Conservation (phyloP, 2,888 invertebrate species). For the Subacronicta megacephala region DNA sequence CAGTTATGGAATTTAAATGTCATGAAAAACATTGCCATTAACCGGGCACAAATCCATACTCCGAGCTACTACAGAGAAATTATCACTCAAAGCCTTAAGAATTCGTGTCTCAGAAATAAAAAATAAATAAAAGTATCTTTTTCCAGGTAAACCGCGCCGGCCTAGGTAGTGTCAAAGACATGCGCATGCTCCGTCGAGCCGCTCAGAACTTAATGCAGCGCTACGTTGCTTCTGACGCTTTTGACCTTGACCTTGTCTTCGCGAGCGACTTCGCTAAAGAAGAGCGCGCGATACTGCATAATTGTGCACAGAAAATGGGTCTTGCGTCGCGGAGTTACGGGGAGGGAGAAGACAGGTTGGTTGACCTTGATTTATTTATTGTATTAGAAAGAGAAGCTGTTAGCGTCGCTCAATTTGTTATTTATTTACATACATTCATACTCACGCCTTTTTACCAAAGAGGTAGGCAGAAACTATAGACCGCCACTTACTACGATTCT, state of each 20-base stretch:
- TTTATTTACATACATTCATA: too few relatives aligned
- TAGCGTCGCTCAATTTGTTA: too few relatives aligned
- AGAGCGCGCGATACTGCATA: slow-evolving; percentile 90
- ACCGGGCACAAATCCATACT: too few relatives aligned
- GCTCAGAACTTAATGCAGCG: slow-evolving; percentile 73
- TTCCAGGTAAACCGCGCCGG: slow-evolving; percentile 80
- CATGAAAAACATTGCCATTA: too few relatives aligned
- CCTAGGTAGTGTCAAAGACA: slow-evolving; percentile 70
- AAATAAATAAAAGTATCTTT: too few relatives aligned
- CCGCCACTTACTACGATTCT: too few relatives aligned
- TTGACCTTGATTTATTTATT: neutral
- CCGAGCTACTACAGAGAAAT: too few relatives aligned
- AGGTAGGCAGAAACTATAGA: too few relatives aligned
- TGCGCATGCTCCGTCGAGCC: slow-evolving; percentile 64
- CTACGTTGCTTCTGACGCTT: slow-evolving; percentile 73
- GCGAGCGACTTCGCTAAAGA: slow-evolving; percentile 90
- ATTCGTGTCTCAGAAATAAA: too few relatives aligned
- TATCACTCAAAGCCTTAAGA: too few relatives aligned
- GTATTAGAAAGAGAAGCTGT: neutral
- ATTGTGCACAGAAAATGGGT: slow-evolving; percentile 81
- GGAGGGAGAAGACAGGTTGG: slow-evolving; percentile 73
- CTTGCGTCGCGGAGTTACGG: slow-evolving; percentile 88
- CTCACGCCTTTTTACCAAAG: too few relatives aligned
- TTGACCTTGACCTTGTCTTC: slow-evolving; percentile 89
- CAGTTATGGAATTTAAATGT: too few relatives aligned